A percentile compares a stretch with the other conserved stretches of the same genome.
These are phyloP conservation scores for Gadopsis bispinosus DNA, from an alignment of 2,797 vertebrate species.

Conservation along the genomic window DNA sequence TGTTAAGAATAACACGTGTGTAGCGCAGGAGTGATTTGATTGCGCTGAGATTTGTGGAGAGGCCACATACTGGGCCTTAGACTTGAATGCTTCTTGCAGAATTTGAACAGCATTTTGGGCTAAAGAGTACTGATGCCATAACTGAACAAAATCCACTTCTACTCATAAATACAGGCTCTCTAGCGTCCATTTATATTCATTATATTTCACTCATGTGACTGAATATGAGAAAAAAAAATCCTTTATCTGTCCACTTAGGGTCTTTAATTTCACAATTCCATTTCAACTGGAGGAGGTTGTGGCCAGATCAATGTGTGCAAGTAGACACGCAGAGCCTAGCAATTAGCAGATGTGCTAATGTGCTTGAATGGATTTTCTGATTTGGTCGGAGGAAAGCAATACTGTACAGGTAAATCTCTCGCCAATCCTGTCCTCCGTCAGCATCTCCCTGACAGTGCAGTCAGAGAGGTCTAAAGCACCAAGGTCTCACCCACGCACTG, in stretches of 20 bases:
- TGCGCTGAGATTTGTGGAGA: background rate
- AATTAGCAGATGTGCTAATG: constrained; percentile 82
- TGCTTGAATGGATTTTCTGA: constrained; percentile 81
- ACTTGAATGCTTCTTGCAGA: constrained; percentile 29
- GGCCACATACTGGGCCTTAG: background rate
- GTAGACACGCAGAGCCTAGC: constrained; percentile 77
- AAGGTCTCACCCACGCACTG: background rate
- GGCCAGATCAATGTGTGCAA: constrained; percentile 81
- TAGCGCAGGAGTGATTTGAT: constrained; percentile 1
- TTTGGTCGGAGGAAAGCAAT: constrained; percentile 74
- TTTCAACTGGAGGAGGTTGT: constrained; percentile 72
- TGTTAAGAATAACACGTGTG: constrained; percentile 19
- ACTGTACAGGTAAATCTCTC: constrained; percentile 74
- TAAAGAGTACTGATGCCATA: background rate
- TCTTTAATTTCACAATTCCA: constrained; percentile 81
- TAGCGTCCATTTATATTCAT: constrained; percentile 2
- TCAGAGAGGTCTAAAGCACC: constrained; percentile 71
- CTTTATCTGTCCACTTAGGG: constrained; percentile 60
- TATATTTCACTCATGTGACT: constrained; percentile 25
- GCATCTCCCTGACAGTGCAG: constrained; percentile 46
- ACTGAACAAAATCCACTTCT: constrained; percentile 3
- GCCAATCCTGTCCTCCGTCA: constrained; percentile 59
- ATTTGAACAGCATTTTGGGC: constrained; percentile 6
- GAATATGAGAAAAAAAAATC: constrained; percentile 36
- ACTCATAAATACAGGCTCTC: background rate